Evolutionary conservation across 2,888 invertebrate genomes (phyloP).

Genomic region (Euspilapteryx auroguttella): DNA sequence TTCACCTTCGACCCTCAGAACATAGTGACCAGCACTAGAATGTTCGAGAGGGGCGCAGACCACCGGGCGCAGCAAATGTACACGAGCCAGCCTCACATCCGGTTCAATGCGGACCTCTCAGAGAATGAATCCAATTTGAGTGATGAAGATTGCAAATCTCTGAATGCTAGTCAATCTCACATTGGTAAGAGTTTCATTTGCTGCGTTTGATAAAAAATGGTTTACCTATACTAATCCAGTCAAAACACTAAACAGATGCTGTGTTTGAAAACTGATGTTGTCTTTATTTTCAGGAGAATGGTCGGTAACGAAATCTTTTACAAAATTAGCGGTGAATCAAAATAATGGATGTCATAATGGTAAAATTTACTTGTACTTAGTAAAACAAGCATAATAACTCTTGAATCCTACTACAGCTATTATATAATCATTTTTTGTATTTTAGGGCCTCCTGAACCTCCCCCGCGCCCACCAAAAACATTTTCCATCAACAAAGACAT

Average conservation of each 20-base stretch:
- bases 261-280: too few species aligned
- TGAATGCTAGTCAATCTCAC: slow-evolving; percentile 36
- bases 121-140: slow-evolving; percentile 43
- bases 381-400: background rate
- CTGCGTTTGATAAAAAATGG: background rate
- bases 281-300: slow-evolving; percentile 25
- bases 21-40: slow-evolving; percentile 23
- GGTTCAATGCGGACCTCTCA: slow-evolving; percentile 27
- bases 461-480: slow-evolving; percentile 79
- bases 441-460: slow-evolving; percentile 61
- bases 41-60: slow-evolving; percentile 15
- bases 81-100: slow-evolving; percentile 27
- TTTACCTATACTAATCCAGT: slow-evolving; percentile 5
- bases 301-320: slow-evolving; percentile 31
- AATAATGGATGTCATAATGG: slow-evolving; percentile 7
- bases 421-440: too few species aligned
- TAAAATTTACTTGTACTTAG: too few species aligned
- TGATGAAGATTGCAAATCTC: slow-evolving; percentile 39
- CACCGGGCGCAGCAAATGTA: slow-evolving; percentile 19
- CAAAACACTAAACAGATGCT: too few species aligned
- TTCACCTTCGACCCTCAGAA: slow-evolving; percentile 34
- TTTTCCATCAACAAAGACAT: slow-evolving; percentile 17
- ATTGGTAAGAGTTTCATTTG: too few species aligned
- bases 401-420: too few species aligned
- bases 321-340: slow-evolving; percentile 21